Evolutionary conservation across 2,113 vertebrate genomes (phyloP).

Genomic region (Platanista minor): DNA sequence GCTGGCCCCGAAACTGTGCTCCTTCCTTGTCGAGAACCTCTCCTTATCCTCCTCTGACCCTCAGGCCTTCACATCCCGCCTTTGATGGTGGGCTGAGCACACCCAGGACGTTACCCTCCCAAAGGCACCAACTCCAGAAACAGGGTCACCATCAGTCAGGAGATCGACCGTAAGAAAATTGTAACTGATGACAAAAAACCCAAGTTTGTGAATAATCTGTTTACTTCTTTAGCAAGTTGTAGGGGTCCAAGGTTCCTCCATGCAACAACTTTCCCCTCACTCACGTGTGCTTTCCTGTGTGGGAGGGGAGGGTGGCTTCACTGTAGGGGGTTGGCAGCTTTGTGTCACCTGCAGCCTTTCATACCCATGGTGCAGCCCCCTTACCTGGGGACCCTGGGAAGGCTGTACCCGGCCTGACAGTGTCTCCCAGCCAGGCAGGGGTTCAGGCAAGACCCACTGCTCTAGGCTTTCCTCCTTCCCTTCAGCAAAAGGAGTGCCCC

Average conservation of each 20-base stretch:
- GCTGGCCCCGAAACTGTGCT: not conserved
- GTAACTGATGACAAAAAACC: not conserved
- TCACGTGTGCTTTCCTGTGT: not conserved
- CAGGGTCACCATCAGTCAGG: not conserved
- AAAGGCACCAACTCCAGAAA: not conserved
- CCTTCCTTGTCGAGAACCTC: not conserved
- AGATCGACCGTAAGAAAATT: not conserved
- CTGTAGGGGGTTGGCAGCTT: not conserved
- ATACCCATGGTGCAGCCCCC: accelerated
- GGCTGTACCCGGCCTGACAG: no score
- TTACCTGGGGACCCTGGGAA: not conserved
- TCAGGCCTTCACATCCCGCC: not conserved
- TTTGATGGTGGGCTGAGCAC: not conserved
- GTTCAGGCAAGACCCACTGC: not conserved
- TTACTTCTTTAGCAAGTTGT: not conserved
- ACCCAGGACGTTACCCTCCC: not conserved
- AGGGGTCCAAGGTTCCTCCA: not conserved
- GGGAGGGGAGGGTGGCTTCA: not conserved
- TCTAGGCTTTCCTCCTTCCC: not conserved
- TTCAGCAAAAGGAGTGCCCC: not conserved
- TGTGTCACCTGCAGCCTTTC: not conserved
- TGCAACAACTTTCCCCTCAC: not conserved
- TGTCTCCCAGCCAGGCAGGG: not conserved
- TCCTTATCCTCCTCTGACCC: not conserved
- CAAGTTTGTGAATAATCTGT: not conserved